Evolutionary conservation across 2,113 vertebrate genomes (phyloP), one percentile per base, ranked within the genome.

Genomic region (Haemorhous mexicanus): DNA sequence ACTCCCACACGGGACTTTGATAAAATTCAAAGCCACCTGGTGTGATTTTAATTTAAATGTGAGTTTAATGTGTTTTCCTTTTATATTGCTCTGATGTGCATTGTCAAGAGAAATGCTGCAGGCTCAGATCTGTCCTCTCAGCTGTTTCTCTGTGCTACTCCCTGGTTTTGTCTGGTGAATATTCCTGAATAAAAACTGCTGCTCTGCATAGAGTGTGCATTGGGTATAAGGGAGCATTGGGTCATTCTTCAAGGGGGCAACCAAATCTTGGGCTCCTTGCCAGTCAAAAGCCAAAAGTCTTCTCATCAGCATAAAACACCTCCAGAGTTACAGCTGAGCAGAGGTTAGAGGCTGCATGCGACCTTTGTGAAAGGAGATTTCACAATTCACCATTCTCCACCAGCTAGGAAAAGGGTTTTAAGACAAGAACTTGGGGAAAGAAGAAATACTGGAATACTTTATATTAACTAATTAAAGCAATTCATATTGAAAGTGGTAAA

Each of bases 11-110:
- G 66, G 49, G 78, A 91, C 53, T 82, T 89, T 28, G 59, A 87
- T 81, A 88, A 86, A 93, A 94, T 75, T 94, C 85, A 93, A 88
- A 95, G 82, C 73, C 83, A 84, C 85, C 85, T 91, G 74, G 69
- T 95, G 73, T 85, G 76, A 81, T 92, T 93, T 93, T 96, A 97
- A 96, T 94, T 94, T 90, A 86, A 95, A 93, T 91, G 70, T 73
- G 92, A 82, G 52, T 93, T 87, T 93, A 91, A 90, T 96, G 74
- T 84, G 83, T 72, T 95, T 96, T 92, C 26, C 35, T 93, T 95
- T 84, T 72, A 44, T 83, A 90, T 80, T 80, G 37, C 72, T 88
- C 3, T 55, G 50, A 85, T 86, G 52, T 90, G 68, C 24, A 33
- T 63, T 86, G 82, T 89, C 84, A 84, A 56, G 74, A 95, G 93